Conservation (phyloP, 1,140 invertebrate genomes). For the Schmidtea mediterranea region DNA sequence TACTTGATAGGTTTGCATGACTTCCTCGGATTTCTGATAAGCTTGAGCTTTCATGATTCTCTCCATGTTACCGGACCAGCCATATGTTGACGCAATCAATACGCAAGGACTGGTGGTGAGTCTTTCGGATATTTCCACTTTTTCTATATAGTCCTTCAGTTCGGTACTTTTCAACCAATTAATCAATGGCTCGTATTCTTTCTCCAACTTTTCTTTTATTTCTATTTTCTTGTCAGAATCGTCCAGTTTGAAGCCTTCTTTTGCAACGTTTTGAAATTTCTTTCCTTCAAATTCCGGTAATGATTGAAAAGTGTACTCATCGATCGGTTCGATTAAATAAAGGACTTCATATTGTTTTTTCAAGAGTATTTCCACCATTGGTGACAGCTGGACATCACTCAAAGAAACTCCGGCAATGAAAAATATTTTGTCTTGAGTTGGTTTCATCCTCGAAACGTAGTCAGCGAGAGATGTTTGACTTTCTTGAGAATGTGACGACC, state of each 20-base stretch:
- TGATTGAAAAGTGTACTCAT: conserved; percentile 83
- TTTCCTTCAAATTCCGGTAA: conserved; percentile 92
- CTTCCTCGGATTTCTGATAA: conserved; percentile 76
- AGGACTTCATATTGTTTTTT: conserved; percentile 76
- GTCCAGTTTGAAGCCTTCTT: conserved; percentile 64
- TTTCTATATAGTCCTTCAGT: conserved; percentile 46
- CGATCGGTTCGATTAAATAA: conserved; percentile 77
- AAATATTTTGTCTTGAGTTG: conserved; percentile 75
- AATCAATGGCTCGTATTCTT: conserved; percentile 44
- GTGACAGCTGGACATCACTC: conserved; percentile 54
- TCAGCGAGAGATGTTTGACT: conserved; percentile 49
- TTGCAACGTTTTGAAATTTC: conserved; percentile 97
- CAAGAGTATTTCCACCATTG: conserved; percentile 72
- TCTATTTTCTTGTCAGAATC: conserved; percentile 33
- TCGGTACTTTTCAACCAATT: conserved; percentile 63
- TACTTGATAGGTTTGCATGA: conserved; percentile 54
- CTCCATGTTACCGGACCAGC: conserved; percentile 96
- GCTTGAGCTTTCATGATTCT: conserved; percentile 75
- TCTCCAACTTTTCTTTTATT: neutral
- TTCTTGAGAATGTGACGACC: conserved; percentile 44
- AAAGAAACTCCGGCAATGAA: conserved; percentile 68
- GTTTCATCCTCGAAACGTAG: conserved; percentile 81
- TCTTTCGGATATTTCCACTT: conserved; percentile 50
- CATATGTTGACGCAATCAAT: conserved; percentile 76
- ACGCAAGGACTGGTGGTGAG: conserved; percentile 74